Conservation (phyloP, 2,113 vertebrate species). For the Dipodomys spectabilis region DNA sequence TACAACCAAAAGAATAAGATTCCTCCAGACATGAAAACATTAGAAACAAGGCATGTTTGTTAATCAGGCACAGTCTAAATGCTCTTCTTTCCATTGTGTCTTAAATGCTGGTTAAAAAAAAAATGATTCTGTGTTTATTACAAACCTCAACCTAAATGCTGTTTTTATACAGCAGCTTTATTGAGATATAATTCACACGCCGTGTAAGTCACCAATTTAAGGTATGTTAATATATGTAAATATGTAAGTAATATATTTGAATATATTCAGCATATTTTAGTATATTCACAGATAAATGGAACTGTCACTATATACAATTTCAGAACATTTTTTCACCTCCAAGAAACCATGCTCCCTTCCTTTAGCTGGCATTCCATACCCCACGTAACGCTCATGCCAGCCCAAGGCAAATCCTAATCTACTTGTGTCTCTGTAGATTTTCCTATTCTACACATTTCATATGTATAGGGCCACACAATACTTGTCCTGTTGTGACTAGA, state of each 20-base stretch:
- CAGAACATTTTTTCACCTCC: conserved; percentile 12
- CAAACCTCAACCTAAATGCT: too few relatives aligned
- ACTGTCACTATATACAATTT: neutral
- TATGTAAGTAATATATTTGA: conserved; percentile 11
- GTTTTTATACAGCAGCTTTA: neutral
- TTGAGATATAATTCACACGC: neutral
- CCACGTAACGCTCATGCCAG: neutral
- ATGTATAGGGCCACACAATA: neutral
- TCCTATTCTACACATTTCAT: conserved; percentile 42
- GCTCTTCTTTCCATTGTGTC: neutral
- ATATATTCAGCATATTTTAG: neutral
- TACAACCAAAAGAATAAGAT: conserved; percentile 49
- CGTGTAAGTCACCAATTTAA: conserved; percentile 16
- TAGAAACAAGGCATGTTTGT: conserved; percentile 45
- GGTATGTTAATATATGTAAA: neutral
- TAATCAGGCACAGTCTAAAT: conserved; percentile 33
- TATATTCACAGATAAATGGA: conserved; percentile 15
- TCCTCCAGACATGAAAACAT: conserved; percentile 13
- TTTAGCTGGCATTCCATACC: neutral
- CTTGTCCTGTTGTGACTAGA: conserved; percentile 41
- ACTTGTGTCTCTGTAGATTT: conserved; percentile 49
- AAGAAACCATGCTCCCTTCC: neutral
- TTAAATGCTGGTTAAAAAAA: conserved; percentile 7
- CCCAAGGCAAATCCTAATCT: conserved; percentile 19
- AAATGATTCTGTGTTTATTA: neutral